Conservation (phyloP, 2,113 vertebrate species). For the Actinemys pallida region DNA sequence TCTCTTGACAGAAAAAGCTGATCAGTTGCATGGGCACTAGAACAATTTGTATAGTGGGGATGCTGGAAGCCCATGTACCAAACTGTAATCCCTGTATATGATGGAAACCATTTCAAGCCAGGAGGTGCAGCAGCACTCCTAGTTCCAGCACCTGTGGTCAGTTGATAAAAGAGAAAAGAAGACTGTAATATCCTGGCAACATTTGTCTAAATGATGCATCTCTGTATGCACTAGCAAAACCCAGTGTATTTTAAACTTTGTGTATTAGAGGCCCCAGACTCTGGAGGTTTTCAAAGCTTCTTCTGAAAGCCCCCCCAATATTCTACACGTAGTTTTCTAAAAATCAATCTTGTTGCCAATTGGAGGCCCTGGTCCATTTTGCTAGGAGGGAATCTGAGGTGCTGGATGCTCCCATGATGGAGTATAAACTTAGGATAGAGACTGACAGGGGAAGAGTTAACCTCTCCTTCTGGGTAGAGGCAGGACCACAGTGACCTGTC, state of each 20-base stretch:
- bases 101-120: no score
- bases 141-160: neutral
- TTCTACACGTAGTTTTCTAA: neutral
- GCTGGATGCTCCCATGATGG: neutral
- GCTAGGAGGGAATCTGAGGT: neutral
- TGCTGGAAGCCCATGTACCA: no score
- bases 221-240: neutral
- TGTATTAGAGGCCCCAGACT: neutral
- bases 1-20: neutral
- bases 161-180: neutral
- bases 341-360: neutral
- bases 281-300: neutral
- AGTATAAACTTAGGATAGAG: neutral
- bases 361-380: neutral
- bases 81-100: no score
- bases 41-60: no score
- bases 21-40: neutral
- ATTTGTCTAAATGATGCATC: neutral
- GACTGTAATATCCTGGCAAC: neutral
- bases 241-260: neutral
- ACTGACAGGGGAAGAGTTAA: neutral
- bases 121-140: no score
- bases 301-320: neutral
- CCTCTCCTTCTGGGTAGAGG: neutral
- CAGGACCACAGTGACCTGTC: fast-evolving